A percentile compares a stretch with the other conserved stretches of the same genome.
phyloP scores from a whole-genome alignment of 2,888 invertebrate species.

The Sarcophaga rosellei region DNA sequence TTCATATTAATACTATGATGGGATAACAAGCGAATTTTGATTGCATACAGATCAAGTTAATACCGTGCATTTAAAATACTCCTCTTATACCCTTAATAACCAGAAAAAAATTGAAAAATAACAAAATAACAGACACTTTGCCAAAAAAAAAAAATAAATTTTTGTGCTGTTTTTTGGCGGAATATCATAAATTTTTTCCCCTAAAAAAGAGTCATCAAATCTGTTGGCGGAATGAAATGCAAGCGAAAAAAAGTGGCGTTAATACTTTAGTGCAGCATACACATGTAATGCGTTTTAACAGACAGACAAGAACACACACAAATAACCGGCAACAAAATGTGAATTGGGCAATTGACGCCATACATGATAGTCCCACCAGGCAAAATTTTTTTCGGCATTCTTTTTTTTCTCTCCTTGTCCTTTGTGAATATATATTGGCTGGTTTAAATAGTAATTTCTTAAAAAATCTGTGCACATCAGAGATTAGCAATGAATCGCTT shows the following conservation, averaged over 20 bases:
- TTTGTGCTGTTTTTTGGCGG: no score
- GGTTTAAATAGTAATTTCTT: slow-evolving; percentile 7
- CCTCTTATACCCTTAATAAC: slow-evolving; percentile 17
- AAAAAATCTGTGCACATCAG: no score
- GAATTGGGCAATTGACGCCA: slow-evolving; percentile 67
- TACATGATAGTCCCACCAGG: slow-evolving; percentile 15
- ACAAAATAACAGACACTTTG: not conserved
- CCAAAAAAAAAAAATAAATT: no score
- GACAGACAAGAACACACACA: not conserved
- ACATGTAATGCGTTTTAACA: slow-evolving; percentile 17
- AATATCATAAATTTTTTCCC: slow-evolving; percentile 28
- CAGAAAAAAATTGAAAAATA: slow-evolving; percentile 28
- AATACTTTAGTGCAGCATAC: slow-evolving; percentile 53
- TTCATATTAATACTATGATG: slow-evolving; percentile 51
- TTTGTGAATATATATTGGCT: slow-evolving; percentile 11
- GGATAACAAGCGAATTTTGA: slow-evolving; percentile 65
- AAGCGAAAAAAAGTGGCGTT: slow-evolving; percentile 39
- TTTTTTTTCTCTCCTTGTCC: no score
- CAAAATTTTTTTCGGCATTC: not conserved
- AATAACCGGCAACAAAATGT: slow-evolving; percentile 50
- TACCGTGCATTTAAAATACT: slow-evolving; percentile 20
- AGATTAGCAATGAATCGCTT: no score
- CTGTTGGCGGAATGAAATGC: not conserved
- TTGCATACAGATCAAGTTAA: slow-evolving; percentile 64
- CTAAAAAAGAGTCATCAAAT: slow-evolving; percentile 54